These are phyloP conservation scores for Acrobasis suavella DNA, from an alignment of 2,888 invertebrate genomes.

Conservation along the genomic window DNA sequence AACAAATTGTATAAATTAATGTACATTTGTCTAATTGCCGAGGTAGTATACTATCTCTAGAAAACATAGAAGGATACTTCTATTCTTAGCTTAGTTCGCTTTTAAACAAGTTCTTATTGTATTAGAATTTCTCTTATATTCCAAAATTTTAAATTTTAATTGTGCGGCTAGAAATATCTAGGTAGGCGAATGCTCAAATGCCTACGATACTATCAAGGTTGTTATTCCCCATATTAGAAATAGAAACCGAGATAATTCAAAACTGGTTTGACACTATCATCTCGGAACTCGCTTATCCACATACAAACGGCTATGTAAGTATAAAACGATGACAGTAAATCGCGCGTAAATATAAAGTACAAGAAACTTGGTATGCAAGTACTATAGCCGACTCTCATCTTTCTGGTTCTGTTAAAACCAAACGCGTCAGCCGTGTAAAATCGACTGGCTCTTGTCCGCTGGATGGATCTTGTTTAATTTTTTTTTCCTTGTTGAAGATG, in stretches of 20 bases:
- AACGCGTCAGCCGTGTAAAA: conserved; percentile 67
- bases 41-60: too few species aligned
- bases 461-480: conserved; percentile 66
- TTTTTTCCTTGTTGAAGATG: conserved; percentile 70
- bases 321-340: conserved; percentile 21
- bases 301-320: conserved; percentile 15
- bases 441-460: conserved; percentile 62
- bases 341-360: conserved; percentile 18
- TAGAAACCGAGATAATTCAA: conserved; percentile 24
- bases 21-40: too few species aligned
- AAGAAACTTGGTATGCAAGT: conserved; percentile 32
- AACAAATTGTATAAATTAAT: too few species aligned
- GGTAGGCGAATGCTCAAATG: conserved; percentile 9
- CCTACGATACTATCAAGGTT: conserved; percentile 17
- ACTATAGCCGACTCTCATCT: conserved; percentile 42
- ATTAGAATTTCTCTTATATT: too few species aligned
- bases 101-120: too few species aligned
- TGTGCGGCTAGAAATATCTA: neutral
- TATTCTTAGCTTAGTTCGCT: too few species aligned
- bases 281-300: conserved; percentile 22
- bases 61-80: too few species aligned
- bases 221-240: conserved; percentile 24
- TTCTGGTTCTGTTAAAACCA: conserved; percentile 60
- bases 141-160: too few species aligned
- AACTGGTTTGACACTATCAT: conserved; percentile 22